Evolutionary conservation across 2,113 vertebrate species (phyloP).

Genomic region (Thamnaconus septentrionalis): DNA sequence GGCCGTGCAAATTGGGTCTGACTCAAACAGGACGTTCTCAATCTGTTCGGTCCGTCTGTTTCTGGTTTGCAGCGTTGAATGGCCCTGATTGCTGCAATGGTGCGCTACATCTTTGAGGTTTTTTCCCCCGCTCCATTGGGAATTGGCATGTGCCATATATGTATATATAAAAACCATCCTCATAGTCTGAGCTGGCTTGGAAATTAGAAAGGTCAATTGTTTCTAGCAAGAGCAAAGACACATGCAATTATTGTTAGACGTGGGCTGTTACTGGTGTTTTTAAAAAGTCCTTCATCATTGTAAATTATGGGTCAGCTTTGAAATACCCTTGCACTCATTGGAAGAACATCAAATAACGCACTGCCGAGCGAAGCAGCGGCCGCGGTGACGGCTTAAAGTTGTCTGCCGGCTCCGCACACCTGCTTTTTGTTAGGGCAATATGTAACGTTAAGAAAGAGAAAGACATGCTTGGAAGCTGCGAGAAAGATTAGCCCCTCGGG

Average conservation of each 20-base stretch:
- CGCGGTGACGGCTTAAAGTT: constrained; percentile 52
- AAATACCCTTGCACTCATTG: constrained; percentile 60
- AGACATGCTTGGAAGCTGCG: constrained; percentile 59
- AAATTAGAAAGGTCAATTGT: constrained; percentile 58
- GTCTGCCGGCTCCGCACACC: constrained; percentile 53
- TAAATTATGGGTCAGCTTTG: constrained; percentile 64
- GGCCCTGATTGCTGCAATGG: constrained; percentile 70
- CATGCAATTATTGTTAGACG: constrained; percentile 27
- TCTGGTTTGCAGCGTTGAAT: constrained; percentile 70
- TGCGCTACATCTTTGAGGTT: constrained; percentile 56
- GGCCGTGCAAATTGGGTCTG: constrained; percentile 65
- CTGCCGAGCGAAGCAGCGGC: constrained; percentile 38
- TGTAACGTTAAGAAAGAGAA: constrained; percentile 61
- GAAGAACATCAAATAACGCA: constrained; percentile 66
- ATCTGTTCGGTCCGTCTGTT: constrained; percentile 74
- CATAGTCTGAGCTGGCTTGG: constrained; percentile 54
- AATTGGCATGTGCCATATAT: constrained; percentile 61
- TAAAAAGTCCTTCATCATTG: constrained; percentile 54
- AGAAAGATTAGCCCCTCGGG: constrained; percentile 50
- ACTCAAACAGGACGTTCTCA: constrained; percentile 77
- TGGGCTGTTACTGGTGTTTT: constrained; percentile 31
- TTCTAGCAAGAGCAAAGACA: constrained; percentile 51
- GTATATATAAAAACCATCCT: constrained; percentile 48
- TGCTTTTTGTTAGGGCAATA: constrained; percentile 68
- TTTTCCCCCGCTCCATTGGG: constrained; percentile 46